Percentiles rank a stretch among this genome's conserved stretches.
Conservation (phyloP, 2,888 invertebrate genomes). For the Xanthia togata region DNA sequence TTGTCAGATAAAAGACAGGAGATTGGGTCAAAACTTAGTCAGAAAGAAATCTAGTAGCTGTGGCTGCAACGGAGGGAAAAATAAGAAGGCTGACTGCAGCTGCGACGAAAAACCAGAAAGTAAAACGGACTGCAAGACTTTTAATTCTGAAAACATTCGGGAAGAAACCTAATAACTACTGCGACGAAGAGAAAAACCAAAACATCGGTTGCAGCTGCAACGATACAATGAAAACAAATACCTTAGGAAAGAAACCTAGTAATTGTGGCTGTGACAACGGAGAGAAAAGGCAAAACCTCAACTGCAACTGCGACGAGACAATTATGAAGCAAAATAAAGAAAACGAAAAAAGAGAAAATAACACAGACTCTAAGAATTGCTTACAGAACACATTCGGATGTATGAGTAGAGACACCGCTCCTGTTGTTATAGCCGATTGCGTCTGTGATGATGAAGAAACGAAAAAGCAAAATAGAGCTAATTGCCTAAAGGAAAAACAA, state of each 20-base stretch:
- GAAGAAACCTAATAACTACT: no score
- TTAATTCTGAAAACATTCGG: no score
- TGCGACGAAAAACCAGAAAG: no score
- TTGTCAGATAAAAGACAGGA: constrained; percentile 9
- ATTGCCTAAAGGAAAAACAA: not conserved
- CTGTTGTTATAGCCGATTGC: not conserved
- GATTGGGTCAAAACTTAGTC: not conserved
- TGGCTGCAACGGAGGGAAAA: not conserved
- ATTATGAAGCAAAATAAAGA: not conserved
- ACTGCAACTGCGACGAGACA: not conserved
- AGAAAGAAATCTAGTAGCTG: constrained; percentile 7
- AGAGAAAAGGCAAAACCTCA: not conserved
- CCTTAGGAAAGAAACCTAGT: not conserved
- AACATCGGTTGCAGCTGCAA: no score
- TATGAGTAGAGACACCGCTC: not conserved
- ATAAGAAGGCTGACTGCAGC: no score
- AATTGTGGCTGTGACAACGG: not conserved
- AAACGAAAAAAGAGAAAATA: not conserved
- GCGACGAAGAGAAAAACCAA: no score
- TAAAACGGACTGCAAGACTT: no score
- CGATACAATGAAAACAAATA: no score
- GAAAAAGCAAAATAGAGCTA: not conserved
- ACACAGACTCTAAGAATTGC: not conserved
- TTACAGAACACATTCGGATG: not conserved
- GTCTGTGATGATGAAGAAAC: not conserved